These are phyloP conservation scores for Mythimna impura DNA, from an alignment of 2,888 invertebrate species.

Conservation along the genomic window DNA sequence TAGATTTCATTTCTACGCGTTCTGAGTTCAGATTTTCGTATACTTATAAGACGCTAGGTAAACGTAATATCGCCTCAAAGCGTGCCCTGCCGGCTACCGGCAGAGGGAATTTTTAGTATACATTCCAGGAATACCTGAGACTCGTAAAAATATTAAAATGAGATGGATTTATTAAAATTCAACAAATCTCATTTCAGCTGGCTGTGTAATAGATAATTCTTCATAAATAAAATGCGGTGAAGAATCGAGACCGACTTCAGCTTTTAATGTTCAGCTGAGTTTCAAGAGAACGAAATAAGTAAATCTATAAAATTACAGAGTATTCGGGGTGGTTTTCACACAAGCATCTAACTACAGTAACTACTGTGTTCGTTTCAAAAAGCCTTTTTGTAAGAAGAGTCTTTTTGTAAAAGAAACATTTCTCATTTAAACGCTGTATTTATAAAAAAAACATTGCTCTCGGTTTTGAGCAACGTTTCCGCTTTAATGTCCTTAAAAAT, in stretches of 20 bases:
- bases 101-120: slow-evolving; percentile 49
- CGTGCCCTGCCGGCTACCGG: slow-evolving; percentile 34
- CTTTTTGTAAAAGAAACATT: too few relatives aligned
- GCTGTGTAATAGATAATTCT: slow-evolving; percentile 58
- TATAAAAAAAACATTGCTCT: too few relatives aligned
- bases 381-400: too few relatives aligned
- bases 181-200: slow-evolving; percentile 69
- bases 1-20: slow-evolving; percentile 78
- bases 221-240: slow-evolving; percentile 57
- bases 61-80: slow-evolving; percentile 54
- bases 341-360: neutral
- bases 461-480: neutral
- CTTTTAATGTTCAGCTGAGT: slow-evolving; percentile 28
- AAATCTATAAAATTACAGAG: slow-evolving; percentile 24
- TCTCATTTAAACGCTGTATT: neutral
- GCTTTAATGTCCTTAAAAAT: slow-evolving; percentile 11
- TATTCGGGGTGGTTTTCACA: neutral
- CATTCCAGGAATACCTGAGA: slow-evolving; percentile 52
- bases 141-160: slow-evolving; percentile 72
- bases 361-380: neutral
- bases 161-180: slow-evolving; percentile 73
- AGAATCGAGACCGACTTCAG: slow-evolving; percentile 31
- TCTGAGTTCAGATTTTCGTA: slow-evolving; percentile 66
- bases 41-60: slow-evolving; percentile 58
- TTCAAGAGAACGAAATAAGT: slow-evolving; percentile 15